phyloP scores from a whole-genome alignment of 2,888 invertebrate genomes.

The Oscheius sp. region DNA sequence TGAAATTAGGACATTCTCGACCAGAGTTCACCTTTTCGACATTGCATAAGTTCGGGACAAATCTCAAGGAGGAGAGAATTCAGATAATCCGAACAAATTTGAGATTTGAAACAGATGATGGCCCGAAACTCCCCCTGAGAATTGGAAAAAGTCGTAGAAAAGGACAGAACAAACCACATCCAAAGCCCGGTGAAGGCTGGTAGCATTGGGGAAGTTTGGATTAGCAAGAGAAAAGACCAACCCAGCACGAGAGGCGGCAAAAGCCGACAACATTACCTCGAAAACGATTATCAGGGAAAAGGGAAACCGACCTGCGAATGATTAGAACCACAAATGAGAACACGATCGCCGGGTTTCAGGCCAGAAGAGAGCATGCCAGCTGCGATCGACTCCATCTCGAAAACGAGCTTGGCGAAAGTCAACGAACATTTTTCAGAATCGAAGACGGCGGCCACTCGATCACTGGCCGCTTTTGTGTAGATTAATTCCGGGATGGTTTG shows the following conservation, averaged over 20 bases:
- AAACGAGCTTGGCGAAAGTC: slow-evolving; percentile 58
- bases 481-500: slow-evolving; percentile 67
- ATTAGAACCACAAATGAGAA: slow-evolving; percentile 76
- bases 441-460: slow-evolving; percentile 64
- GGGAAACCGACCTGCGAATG: slow-evolving; percentile 55
- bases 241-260: slow-evolving; percentile 73
- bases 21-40: slow-evolving; percentile 42
- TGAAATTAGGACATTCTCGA: background rate
- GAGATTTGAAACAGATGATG: slow-evolving; percentile 73
- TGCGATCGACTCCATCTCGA: slow-evolving; percentile 67
- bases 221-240: slow-evolving; percentile 73
- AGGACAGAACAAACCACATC: slow-evolving; percentile 36
- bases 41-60: slow-evolving; percentile 62
- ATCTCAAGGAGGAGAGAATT: slow-evolving; percentile 59
- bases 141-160: background rate
- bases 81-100: slow-evolving; percentile 53
- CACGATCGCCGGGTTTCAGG: slow-evolving; percentile 74
- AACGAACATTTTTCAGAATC: slow-evolving; percentile 63
- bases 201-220: slow-evolving; percentile 63
- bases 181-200: slow-evolving; percentile 55
- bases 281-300: background rate
- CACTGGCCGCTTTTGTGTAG: slow-evolving; percentile 58
- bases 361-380: slow-evolving; percentile 74
- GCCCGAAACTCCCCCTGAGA: slow-evolving; percentile 74
- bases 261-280: slow-evolving; percentile 60